Evolutionary conservation across 1,140 invertebrate genomes (phyloP).

Genomic region (honey bee (Apis mellifera)): DNA sequence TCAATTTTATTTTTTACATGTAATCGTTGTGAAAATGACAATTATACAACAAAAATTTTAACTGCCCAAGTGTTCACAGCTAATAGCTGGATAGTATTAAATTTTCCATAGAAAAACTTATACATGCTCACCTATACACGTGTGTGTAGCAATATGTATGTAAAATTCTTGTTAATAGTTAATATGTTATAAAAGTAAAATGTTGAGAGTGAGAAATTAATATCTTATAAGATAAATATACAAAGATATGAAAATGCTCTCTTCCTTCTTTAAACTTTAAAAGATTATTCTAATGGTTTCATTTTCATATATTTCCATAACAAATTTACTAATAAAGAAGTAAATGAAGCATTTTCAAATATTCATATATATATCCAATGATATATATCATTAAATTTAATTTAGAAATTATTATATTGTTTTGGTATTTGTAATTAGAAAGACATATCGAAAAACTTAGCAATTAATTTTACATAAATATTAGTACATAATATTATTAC

Average conservation of each 20-base stretch:
- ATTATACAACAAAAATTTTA: constrained; percentile 65
- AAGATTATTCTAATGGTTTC: background rate
- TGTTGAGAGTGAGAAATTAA: constrained; percentile 48
- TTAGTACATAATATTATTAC: background rate
- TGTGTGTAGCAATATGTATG: constrained; percentile 45
- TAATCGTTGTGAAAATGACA: constrained; percentile 52
- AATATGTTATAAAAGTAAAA: constrained; percentile 52
- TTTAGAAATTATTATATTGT: background rate
- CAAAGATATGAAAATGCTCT: constrained; percentile 4
- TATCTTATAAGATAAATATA: constrained; percentile 49
- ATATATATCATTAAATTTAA: background rate
- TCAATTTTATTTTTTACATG: constrained; percentile 41
- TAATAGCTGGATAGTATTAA: constrained; percentile 65
- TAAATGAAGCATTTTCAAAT: background rate
- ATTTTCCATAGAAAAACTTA: constrained; percentile 57
- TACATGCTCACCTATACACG: constrained; percentile 28
- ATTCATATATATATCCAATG: background rate
- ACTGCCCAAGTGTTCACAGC: constrained; percentile 80
- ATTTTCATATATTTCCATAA: constrained; percentile 27
- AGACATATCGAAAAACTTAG: background rate
- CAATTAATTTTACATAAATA: background rate
- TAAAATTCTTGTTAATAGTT: constrained; percentile 58
- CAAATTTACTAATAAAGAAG: background rate
- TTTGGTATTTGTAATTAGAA: background rate
- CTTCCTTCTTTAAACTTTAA: background rate